These are phyloP conservation scores for Cettia cetti DNA, from an alignment of 2,113 vertebrate species.

Conservation along the genomic window DNA sequence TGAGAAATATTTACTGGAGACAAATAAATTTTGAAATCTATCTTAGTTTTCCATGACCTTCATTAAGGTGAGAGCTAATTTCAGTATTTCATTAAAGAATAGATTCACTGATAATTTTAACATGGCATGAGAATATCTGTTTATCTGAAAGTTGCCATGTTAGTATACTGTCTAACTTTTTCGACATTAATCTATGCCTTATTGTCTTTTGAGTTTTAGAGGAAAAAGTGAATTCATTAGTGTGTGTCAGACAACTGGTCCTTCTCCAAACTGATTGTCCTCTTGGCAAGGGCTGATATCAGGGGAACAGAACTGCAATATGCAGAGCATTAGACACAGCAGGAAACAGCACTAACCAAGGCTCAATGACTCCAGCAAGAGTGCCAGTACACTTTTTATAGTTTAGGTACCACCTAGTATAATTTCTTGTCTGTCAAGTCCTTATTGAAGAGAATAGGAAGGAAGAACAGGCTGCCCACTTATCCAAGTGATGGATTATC, in stretches of 20 bases:
- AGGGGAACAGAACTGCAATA: neutral
- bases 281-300: neutral
- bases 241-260: neutral
- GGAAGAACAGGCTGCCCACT: neutral
- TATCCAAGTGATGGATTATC: neutral
- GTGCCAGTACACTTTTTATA: neutral
- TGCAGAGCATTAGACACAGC: neutral
- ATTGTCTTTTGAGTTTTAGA: neutral
- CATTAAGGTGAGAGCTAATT: neutral
- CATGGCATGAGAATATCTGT: neutral
- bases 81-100: neutral
- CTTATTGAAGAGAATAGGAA: neutral
- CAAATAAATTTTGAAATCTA: neutral
- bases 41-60: neutral
- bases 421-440: neutral
- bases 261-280: too few species aligned
- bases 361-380: neutral
- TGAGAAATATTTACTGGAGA: neutral
- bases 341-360: neutral
- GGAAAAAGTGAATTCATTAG: neutral
- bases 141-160: neutral
- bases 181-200: neutral
- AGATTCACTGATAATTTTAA: neutral
- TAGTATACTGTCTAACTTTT: neutral
- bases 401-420: neutral